These are phyloP conservation scores for Myzus persicae DNA, from an alignment of 1,140 invertebrate genomes.

Conservation along the genomic window DNA sequence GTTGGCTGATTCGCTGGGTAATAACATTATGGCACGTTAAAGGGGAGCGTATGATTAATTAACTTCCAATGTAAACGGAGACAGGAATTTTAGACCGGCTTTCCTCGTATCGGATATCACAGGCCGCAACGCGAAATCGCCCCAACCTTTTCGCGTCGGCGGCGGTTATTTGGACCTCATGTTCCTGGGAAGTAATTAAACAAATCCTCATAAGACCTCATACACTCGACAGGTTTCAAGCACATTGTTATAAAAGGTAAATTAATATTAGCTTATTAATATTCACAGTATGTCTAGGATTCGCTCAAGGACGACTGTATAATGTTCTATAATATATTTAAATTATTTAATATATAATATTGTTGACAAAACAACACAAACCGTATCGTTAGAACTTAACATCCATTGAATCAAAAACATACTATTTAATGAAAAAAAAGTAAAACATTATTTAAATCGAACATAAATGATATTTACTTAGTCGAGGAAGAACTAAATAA, in stretches of 20 bases:
- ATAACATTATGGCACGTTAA: not conserved
- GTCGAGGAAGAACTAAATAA: not conserved
- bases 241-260: slow-evolving; percentile 37
- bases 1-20: not conserved
- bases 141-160: slow-evolving; percentile 1
- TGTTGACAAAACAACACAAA: not conserved
- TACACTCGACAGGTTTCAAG: slow-evolving; percentile 27
- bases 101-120: slow-evolving; percentile 48
- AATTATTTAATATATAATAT: not conserved
- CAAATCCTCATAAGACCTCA: slow-evolving; percentile 45
- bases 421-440: not conserved
- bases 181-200: slow-evolving; percentile 31
- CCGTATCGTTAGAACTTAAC: not conserved
- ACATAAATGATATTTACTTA: not conserved
- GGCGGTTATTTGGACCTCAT: slow-evolving; percentile 34
- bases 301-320: not conserved
- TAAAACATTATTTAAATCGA: not conserved
- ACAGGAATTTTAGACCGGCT: slow-evolving; percentile 40
- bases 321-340: not conserved
- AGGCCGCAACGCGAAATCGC: slow-evolving; percentile 31
- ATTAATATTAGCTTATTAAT: slow-evolving; percentile 23
- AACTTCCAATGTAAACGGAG: slow-evolving; percentile 56
- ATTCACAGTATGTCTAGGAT: not conserved
- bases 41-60: slow-evolving; percentile 43
- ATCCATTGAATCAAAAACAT: not conserved